A percentile compares a stretch with the other conserved stretches of the same genome.
These are phyloP conservation scores for Raphicerus campestris DNA, from an alignment of 2,113 vertebrate genomes.

Conservation along the genomic window DNA sequence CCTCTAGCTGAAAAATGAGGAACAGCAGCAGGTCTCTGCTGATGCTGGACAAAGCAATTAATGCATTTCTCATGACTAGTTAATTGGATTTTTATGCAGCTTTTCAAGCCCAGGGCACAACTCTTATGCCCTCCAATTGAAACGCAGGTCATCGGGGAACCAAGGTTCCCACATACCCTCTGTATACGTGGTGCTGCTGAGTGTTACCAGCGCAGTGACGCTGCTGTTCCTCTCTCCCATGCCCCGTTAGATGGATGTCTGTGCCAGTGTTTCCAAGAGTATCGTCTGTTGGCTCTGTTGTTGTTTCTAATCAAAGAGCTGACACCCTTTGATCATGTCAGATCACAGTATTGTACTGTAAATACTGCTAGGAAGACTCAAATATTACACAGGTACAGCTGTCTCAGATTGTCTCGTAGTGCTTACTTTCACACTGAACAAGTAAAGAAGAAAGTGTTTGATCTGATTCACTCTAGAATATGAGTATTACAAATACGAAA, in stretches of 20 bases:
- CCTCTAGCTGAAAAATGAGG: background rate
- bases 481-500: background rate
- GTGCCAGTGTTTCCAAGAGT: background rate
- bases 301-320: conserved; percentile 47
- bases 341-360: conserved; percentile 28
- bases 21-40: background rate
- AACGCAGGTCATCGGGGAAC: background rate
- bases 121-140: background rate
- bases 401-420: background rate
- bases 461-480: background rate
- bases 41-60: background rate
- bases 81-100: conserved; percentile 16
- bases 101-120: background rate
- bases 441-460: background rate
- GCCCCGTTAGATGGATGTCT: background rate
- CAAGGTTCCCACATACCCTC: background rate
- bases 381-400: background rate
- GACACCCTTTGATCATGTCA: conserved; percentile 45
- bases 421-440: background rate
- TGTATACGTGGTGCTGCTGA: background rate
- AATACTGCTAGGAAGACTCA: conserved; percentile 7
- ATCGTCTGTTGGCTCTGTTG: conserved; percentile 1
- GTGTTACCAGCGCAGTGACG: too few species aligned
- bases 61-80: background rate
- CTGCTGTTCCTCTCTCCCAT: background rate